A percentile compares a stretch with the other conserved stretches of the same genome.
Evolutionary conservation across 1,140 invertebrate genomes (phyloP).

Genomic region (Monochamus saltuarius): DNA sequence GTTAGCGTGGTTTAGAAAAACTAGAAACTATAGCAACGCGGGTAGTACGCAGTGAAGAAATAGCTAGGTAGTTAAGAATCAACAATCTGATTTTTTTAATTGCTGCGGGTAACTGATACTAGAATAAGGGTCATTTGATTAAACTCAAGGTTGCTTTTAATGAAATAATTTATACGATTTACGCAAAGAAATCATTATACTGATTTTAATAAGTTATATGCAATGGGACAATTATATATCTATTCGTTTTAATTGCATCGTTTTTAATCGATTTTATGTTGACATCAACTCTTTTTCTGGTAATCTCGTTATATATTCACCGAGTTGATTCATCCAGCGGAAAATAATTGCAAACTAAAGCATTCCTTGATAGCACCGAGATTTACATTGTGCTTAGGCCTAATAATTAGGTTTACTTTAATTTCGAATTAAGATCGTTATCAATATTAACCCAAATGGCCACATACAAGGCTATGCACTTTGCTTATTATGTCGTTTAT

Average conservation of each 20-base stretch:
- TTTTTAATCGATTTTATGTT: conserved; percentile 14
- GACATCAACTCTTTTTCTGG: conserved; percentile 8
- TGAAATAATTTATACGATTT: not conserved
- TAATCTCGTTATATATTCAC: conserved; percentile 15
- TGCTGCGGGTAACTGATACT: no score
- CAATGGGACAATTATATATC: no score
- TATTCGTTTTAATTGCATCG: conserved; percentile 8
- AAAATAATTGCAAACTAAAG: no score
- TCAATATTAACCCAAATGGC: conserved; percentile 25
- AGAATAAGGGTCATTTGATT: no score
- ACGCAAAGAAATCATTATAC: conserved; percentile 4
- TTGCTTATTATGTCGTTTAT: conserved; percentile 30
- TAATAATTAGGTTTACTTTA: not conserved
- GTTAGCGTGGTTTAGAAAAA: no score
- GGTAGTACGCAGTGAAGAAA: no score
- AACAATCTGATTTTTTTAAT: no score
- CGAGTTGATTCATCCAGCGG: no score
- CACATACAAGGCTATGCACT: conserved; percentile 35
- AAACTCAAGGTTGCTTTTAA: not conserved
- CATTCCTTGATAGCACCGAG: no score
- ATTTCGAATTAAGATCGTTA: conserved; percentile 21
- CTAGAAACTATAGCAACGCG: no score
- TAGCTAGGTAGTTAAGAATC: no score
- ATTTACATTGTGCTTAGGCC: no score
- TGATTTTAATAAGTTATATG: conserved; percentile 7